phyloP scores from a whole-genome alignment of 2,888 invertebrate genomes.

The Eupithecia vulgata region DNA sequence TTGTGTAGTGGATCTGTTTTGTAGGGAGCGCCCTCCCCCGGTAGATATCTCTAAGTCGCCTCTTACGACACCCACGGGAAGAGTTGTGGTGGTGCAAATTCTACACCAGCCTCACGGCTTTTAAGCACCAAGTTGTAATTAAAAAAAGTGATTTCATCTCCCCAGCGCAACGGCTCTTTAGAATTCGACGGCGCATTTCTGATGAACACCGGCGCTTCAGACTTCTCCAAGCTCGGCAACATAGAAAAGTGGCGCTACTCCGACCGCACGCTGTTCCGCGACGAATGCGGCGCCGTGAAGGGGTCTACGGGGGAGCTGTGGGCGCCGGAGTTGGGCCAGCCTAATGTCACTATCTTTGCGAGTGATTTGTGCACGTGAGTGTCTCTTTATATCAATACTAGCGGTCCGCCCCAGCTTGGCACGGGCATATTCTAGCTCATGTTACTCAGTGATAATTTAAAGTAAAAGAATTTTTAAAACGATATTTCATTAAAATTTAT shows the following conservation, averaged over 20 bases:
- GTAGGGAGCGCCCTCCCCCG: background rate
- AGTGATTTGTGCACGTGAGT: conserved; percentile 92
- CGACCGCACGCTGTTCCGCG: conserved; percentile 82
- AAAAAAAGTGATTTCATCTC: background rate
- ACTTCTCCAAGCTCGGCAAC: conserved; percentile 87
- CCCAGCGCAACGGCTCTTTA: conserved; percentile 88
- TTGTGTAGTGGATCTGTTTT: background rate
- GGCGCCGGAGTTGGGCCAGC: conserved; percentile 86
- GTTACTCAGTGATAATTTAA: too few relatives aligned
- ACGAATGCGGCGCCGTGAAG: conserved; percentile 86
- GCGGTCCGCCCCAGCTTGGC: too few relatives aligned
- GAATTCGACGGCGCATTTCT: conserved; percentile 91
- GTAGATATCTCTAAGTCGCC: background rate
- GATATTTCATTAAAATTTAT: too few relatives aligned
- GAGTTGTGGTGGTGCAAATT: background rate
- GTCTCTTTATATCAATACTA: too few relatives aligned
- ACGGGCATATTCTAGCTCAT: too few relatives aligned
- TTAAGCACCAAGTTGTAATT: background rate
- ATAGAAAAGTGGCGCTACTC: conserved; percentile 88
- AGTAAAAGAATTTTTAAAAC: too few relatives aligned
- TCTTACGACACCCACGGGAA: background rate
- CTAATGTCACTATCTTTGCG: conserved; percentile 87
- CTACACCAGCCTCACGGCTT: background rate
- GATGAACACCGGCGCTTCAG: conserved; percentile 88
- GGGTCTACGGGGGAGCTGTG: conserved; percentile 93